Base-by-base conservation (phyloP, 2,113 vertebrate species). In the Myxocyprinus asiaticus region DNA sequence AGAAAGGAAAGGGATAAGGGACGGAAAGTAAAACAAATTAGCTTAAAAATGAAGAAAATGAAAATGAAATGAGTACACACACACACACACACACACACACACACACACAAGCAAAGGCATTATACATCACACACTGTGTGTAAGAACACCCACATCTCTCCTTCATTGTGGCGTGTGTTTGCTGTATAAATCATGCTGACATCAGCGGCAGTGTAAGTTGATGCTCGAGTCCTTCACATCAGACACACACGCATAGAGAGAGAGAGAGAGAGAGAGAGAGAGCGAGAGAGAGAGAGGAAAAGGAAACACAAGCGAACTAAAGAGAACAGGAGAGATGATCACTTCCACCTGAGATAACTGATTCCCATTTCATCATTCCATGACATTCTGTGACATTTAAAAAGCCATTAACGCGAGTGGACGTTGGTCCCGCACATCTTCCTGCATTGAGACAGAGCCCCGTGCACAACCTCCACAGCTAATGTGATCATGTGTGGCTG, bases 371-470 rank as follows among this genome's bases (percentile, higher is more conserved):
- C 92, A 93, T 93, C 92, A 92, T 93, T 92, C 90, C 86, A 89
- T 91, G 92, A 92, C 93, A 92, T 92, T 94, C 91, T 89, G 87
- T 94, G 93, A 93, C 92, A 94, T 94, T 94, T 94, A 94, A 93
- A 94, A 93, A 93, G 91, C 92, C 90, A 94, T 94, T 94, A 93
- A 91, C 90, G 90, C 88, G 82, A 86, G 74, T 59, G 81, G 47
- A 81, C 64, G 58, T 56, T 67, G 70, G 22, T 33, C 22, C 22
- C 1, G 22, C 22, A 33, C 22, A 33, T 33, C 22, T 84, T 87
- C 86, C 88, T 92, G 89, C 89, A 90, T 76, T 76, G 33, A 43
- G 83, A 78, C 61, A 66, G 66, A 83, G 67, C 50, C 50, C 64
- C 62, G 56, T 56, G 82, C 72, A 72, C 76, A 67, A 56, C 67